Evolutionary conservation across 2,113 vertebrate genomes (phyloP).

Genomic region (Engystomops pustulosus): DNA sequence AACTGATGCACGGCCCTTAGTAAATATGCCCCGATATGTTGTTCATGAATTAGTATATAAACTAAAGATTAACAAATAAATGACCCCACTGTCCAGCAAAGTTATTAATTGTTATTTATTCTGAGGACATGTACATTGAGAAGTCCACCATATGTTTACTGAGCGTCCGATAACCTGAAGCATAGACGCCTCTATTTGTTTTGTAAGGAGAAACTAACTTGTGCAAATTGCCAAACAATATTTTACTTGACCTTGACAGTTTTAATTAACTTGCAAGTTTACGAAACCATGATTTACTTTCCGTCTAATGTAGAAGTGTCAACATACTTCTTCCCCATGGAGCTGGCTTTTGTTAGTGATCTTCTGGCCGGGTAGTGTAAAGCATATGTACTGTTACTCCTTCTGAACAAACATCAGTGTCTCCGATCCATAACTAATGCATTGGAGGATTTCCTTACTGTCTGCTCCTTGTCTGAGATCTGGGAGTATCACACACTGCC

Average conservation of each 20-base stretch:
- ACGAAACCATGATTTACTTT: constrained; percentile 61
- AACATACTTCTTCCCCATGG: constrained; percentile 66
- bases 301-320: constrained; percentile 60
- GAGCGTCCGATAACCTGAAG: not conserved
- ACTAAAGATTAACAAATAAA: too few species aligned
- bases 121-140: not conserved
- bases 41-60: too few species aligned
- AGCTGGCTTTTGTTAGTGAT: constrained; percentile 70
- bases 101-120: constrained; percentile 44
- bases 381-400: constrained; percentile 49
- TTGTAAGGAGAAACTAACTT: constrained; percentile 28
- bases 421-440: constrained; percentile 62
- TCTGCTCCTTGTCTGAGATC: constrained; percentile 59
- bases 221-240: constrained; percentile 41
- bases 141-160: constrained; percentile 6
- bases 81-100: not conserved
- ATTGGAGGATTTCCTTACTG: constrained; percentile 49
- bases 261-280: constrained; percentile 66
- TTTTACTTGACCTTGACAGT: constrained; percentile 51
- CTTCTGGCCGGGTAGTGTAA: constrained; percentile 60
- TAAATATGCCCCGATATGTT: too few species aligned
- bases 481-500: constrained; percentile 49
- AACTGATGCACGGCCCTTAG: too few species aligned
- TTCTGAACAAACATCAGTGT: constrained; percentile 55
- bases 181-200: constrained; percentile 4